These are phyloP conservation scores for Etheostoma nigrum DNA, from an alignment of 2,797 vertebrate species.

Conservation along the genomic window DNA sequence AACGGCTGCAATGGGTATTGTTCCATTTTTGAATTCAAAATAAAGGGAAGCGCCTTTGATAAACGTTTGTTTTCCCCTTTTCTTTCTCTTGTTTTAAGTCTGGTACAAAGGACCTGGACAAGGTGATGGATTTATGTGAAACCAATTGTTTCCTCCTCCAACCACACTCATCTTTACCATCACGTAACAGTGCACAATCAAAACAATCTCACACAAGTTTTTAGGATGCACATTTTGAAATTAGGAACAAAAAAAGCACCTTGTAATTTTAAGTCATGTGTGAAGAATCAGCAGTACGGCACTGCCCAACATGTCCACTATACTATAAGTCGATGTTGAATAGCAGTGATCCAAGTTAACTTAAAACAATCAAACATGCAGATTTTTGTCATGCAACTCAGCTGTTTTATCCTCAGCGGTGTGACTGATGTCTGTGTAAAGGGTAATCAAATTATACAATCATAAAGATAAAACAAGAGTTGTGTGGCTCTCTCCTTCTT, in stretches of 20 bases:
- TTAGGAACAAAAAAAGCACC: no score
- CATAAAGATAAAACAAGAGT: neutral
- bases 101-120: slow-evolving; percentile 73
- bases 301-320: neutral
- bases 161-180: neutral
- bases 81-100: slow-evolving; percentile 73
- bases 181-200: slow-evolving; percentile 55
- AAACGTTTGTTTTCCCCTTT: neutral
- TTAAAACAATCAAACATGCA: neutral
- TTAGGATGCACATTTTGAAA: neutral
- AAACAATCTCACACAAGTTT: neutral
- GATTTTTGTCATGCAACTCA: neutral
- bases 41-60: neutral
- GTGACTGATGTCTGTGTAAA: neutral
- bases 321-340: neutral
- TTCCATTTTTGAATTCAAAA: neutral
- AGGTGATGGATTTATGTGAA: slow-evolving; percentile 72
- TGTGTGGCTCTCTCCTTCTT: no score
- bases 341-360: neutral
- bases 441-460: neutral
- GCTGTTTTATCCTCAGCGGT: neutral
- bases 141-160: slow-evolving; percentile 66
- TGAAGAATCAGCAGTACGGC: neutral
- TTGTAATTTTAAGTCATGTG: neutral
- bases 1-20: no score